These are phyloP conservation scores for Tricholaema leucomelas DNA, from an alignment of 2,113 vertebrate species.

Conservation along the genomic window DNA sequence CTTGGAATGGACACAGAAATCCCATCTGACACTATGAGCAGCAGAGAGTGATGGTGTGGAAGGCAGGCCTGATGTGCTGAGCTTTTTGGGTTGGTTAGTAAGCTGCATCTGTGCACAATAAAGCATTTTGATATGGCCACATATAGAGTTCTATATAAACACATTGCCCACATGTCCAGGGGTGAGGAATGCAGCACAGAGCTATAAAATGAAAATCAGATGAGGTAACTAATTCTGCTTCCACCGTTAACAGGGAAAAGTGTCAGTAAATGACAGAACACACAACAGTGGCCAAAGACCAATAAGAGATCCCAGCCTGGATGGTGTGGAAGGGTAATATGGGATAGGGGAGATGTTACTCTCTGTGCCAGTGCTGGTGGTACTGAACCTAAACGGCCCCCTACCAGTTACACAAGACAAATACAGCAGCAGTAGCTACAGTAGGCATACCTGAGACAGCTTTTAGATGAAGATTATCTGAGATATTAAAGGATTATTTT, in stretches of 20 bases:
- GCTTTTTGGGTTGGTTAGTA: not conserved
- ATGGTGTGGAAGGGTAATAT: not conserved
- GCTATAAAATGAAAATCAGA: not conserved
- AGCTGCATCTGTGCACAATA: not conserved
- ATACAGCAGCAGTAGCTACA: not conserved
- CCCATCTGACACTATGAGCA: not conserved
- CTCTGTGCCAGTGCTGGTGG: not conserved
- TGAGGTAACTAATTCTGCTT: not conserved
- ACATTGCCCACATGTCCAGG: accelerated
- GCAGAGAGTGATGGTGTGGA: not conserved
- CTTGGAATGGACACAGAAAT: not conserved
- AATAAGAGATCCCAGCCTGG: not conserved
- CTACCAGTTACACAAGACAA: not conserved
- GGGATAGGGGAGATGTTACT: not conserved
- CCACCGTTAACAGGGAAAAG: not conserved
- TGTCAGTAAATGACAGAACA: not conserved
- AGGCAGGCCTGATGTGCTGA: not conserved
- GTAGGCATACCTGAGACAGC: not conserved
- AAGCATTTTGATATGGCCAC: not conserved
- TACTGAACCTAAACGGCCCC: not conserved
- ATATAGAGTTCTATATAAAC: not conserved
- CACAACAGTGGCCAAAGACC: not conserved
- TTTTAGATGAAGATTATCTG: not conserved
- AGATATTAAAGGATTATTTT: not conserved
- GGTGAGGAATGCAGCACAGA: not conserved